phyloP scores from a whole-genome alignment of 2,888 invertebrate species.

The Protodeltote pygarga region DNA sequence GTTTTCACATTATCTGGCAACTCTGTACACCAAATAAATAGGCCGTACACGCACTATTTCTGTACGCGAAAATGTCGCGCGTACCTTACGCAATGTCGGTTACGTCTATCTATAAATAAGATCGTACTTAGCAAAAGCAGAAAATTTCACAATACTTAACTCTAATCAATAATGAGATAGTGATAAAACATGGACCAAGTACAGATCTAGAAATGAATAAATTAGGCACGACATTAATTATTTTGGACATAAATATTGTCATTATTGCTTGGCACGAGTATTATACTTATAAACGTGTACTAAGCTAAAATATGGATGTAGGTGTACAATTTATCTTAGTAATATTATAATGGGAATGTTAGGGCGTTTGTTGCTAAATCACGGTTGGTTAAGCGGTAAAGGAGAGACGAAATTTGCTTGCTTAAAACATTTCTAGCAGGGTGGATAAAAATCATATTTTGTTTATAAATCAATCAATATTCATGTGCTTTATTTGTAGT shows the following conservation, averaged over 20 bases:
- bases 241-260: slow-evolving; percentile 24
- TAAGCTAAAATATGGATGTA: slow-evolving; percentile 2
- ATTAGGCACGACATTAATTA: slow-evolving; percentile 28
- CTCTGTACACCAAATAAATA: slow-evolving; percentile 52
- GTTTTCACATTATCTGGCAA: slow-evolving; percentile 40
- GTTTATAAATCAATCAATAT: too few relatives aligned
- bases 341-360: too few relatives aligned
- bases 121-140: slow-evolving; percentile 41
- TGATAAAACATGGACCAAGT: slow-evolving; percentile 27
- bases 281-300: background rate
- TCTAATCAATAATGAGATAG: slow-evolving; percentile 39
- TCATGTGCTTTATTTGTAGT: too few relatives aligned
- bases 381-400: too few relatives aligned
- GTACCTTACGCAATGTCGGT: slow-evolving; percentile 73
- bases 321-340: too few relatives aligned
- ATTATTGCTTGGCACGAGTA: slow-evolving; percentile 13
- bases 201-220: slow-evolving; percentile 28
- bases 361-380: too few relatives aligned
- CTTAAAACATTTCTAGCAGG: too few relatives aligned
- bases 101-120: slow-evolving; percentile 66
- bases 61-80: slow-evolving; percentile 81
- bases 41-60: slow-evolving; percentile 76
- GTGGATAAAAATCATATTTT: too few relatives aligned
- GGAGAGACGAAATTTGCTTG: too few relatives aligned
- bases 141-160: slow-evolving; percentile 45